phyloP scores from a whole-genome alignment of 2,113 vertebrate genomes.

The Cryptomyrus ogoouensis region DNA sequence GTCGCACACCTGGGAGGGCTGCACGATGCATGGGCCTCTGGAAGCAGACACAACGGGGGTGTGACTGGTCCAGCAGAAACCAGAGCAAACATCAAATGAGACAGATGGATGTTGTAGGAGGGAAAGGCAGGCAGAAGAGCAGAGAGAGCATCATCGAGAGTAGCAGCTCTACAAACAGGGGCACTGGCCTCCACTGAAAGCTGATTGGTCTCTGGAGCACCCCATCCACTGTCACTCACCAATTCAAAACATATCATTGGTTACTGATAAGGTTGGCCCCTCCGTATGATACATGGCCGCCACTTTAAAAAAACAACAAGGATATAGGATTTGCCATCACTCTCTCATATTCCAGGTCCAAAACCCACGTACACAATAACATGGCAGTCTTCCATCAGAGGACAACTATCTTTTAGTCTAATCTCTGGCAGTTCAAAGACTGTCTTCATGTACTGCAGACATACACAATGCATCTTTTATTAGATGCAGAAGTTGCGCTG shows the following conservation, averaged over 20 bases:
- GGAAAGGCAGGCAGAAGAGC: background rate
- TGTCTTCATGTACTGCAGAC: background rate
- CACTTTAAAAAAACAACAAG: background rate
- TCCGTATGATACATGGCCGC: too few relatives aligned
- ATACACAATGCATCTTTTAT: background rate
- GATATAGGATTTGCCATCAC: background rate
- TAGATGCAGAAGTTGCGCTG: background rate
- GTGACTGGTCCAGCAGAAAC: background rate
- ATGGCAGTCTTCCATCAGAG: background rate
- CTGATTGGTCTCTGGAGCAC: background rate
- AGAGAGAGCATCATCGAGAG: background rate
- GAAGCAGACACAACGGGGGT: constrained; percentile 37
- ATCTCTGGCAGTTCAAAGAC: background rate
- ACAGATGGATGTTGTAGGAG: background rate
- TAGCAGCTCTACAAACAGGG: background rate
- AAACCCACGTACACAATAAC: background rate
- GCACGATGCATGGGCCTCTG: constrained; percentile 84
- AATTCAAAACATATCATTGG: background rate
- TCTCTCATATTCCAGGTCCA: background rate
- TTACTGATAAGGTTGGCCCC: too few relatives aligned
- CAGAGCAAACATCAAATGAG: background rate
- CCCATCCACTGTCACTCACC: background rate
- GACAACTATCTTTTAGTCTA: background rate
- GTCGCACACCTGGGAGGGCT: constrained; percentile 95
- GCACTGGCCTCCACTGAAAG: background rate